A percentile compares a stretch with the other conserved stretches of the same genome.
Conservation (phyloP, 2,113 vertebrate genomes). For the Haliaeetus leucogaster region DNA sequence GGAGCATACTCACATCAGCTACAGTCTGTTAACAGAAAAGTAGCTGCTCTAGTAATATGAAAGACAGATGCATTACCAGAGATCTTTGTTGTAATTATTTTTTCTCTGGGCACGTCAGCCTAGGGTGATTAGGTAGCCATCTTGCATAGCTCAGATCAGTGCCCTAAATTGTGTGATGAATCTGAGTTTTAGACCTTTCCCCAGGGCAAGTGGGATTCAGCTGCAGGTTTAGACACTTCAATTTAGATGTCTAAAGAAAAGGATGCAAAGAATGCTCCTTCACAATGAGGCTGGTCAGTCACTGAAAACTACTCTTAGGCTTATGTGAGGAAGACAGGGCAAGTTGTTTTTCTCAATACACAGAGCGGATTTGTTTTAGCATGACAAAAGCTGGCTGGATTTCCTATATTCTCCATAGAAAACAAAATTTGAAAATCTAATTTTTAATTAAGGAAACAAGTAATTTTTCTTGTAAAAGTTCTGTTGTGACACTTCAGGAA, state of each 20-base stretch:
- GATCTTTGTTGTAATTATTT: not conserved
- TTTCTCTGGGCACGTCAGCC: not conserved
- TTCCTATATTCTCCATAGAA: not conserved
- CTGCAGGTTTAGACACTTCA: not conserved
- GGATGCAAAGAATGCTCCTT: not conserved
- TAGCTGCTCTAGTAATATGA: not conserved
- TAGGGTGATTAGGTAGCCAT: not conserved
- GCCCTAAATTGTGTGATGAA: not conserved
- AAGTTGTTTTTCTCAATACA: not conserved
- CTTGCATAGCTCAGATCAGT: not conserved
- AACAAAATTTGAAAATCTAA: not conserved
- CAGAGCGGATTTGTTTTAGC: not conserved
- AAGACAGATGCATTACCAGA: not conserved
- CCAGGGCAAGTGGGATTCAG: not conserved
- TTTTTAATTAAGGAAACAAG: not conserved
- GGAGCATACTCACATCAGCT: not conserved
- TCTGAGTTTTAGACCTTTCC: not conserved
- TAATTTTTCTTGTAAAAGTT: not conserved
- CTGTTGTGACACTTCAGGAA: not conserved
- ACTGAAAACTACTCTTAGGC: not conserved
- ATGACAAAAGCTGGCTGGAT: not conserved
- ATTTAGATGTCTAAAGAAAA: not conserved
- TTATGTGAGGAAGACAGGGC: not conserved
- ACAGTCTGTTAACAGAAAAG: not conserved
- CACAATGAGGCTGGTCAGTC: not conserved